phyloP scores from a whole-genome alignment of 2,113 vertebrate species.

The Heloderma charlesbogerti region DNA sequence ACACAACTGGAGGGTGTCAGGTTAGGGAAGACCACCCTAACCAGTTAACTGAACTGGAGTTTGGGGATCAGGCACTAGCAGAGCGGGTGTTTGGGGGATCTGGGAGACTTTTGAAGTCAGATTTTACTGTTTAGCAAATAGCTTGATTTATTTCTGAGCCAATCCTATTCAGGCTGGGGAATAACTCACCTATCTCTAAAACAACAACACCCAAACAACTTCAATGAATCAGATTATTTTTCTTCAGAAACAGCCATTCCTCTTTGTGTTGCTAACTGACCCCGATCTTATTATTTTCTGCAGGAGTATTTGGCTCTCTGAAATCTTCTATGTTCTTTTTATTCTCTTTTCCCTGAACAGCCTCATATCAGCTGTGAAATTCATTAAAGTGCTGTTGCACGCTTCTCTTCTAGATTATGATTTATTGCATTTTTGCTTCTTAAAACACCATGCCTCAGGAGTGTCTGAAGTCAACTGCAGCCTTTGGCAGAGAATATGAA shows the following conservation, averaged over 20 bases:
- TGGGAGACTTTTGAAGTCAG: not conserved
- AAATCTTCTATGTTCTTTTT: not conserved
- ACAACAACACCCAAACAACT: not conserved
- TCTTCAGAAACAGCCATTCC: not conserved
- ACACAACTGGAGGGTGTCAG: too few species aligned
- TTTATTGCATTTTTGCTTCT: constrained; percentile 3
- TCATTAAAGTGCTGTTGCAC: not conserved
- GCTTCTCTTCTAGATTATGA: not conserved
- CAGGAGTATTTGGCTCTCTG: not conserved
- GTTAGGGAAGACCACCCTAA: not conserved
- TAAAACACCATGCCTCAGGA: not conserved
- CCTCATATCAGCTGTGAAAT: not conserved
- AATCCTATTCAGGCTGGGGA: not conserved
- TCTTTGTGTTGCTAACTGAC: not conserved
- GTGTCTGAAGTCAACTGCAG: not conserved
- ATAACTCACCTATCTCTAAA: not conserved
- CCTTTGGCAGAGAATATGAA: not conserved
- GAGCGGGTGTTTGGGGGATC: not conserved
- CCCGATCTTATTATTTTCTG: not conserved
- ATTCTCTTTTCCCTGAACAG: not conserved
- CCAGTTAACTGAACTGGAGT: not conserved
- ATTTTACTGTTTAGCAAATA: not conserved
- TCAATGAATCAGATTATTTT: not conserved
- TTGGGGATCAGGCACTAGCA: not conserved
- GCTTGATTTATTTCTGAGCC: not conserved